Evolutionary conservation across 2,797 vertebrate genomes (phyloP).

Genomic region (Glyptemys insculpta): DNA sequence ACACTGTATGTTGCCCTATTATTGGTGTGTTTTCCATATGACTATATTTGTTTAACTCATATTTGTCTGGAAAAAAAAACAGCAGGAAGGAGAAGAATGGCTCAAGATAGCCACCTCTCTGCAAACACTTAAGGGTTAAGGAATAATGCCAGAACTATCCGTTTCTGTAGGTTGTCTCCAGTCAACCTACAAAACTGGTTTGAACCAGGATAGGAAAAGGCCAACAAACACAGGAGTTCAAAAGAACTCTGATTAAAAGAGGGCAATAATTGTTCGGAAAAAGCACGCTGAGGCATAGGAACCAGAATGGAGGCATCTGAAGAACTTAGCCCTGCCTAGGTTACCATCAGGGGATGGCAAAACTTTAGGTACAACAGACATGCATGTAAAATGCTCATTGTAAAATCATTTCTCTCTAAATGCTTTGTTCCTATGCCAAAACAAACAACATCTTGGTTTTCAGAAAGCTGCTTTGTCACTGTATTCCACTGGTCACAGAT

Average conservation of each 20-base stretch:
- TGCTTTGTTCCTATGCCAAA: neutral
- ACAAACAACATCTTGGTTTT: neutral
- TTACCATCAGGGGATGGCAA: neutral
- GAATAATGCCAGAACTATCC: neutral
- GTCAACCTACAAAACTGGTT: neutral
- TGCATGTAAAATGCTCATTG: neutral
- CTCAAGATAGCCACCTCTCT: neutral
- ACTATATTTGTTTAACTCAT: neutral
- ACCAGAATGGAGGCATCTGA: neutral
- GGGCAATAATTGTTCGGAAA: neutral
- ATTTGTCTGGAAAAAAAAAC: neutral
- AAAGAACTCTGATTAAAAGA: neutral
- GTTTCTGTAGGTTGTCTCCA: neutral
- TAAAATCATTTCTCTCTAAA: neutral
- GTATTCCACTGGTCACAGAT: neutral
- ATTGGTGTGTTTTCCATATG: neutral
- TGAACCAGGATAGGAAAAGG: neutral
- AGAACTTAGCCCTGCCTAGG: neutral
- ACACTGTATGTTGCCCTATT: neutral
- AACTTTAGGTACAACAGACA: neutral
- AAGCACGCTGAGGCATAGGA: neutral
- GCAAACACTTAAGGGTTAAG: neutral
- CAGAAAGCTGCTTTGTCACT: neutral
- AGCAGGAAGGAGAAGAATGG: neutral
- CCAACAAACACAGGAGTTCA: neutral